A percentile compares a stretch with the other conserved stretches of the same genome.
Evolutionary conservation across 2,888 invertebrate species (phyloP).

Genomic region (Dicyrtomina minuta): DNA sequence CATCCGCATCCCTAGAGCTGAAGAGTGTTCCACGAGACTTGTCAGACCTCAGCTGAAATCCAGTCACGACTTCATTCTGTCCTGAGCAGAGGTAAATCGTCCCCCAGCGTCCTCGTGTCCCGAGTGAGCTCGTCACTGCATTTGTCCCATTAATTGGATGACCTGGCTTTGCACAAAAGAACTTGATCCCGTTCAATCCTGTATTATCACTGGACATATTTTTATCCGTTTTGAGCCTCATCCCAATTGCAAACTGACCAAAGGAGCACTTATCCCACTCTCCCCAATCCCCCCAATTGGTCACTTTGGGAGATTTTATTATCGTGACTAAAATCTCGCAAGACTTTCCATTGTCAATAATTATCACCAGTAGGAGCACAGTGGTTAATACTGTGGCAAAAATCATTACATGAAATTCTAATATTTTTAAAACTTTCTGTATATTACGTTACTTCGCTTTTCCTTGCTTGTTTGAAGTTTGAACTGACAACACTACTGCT

Average conservation of each 20-base stretch:
- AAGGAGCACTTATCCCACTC: constrained; percentile 2
- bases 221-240: constrained; percentile 14
- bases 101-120: constrained; percentile 45
- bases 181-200: constrained; percentile 5
- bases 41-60: constrained; percentile 6
- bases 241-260: constrained; percentile 4
- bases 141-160: neutral
- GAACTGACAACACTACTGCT: too few species aligned
- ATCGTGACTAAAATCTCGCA: too few species aligned
- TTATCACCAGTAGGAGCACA: too few species aligned
- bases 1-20: constrained; percentile 7
- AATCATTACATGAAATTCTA: too few species aligned
- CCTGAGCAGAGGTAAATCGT: constrained; percentile 35
- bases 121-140: constrained; percentile 38
- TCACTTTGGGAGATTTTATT: neutral
- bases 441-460: too few species aligned
- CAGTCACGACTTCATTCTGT: neutral
- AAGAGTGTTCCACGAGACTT: neutral
- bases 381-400: too few species aligned
- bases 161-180: constrained; percentile 10
- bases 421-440: too few species aligned
- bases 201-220: constrained; percentile 3
- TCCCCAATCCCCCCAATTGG: constrained; percentile 13
- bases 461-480: too few species aligned
- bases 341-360: too few species aligned